Percentiles rank a stretch among this genome's conserved stretches.
These are phyloP conservation scores for Atethmia centrago DNA, from an alignment of 2,888 invertebrate genomes.

Conservation along the genomic window DNA sequence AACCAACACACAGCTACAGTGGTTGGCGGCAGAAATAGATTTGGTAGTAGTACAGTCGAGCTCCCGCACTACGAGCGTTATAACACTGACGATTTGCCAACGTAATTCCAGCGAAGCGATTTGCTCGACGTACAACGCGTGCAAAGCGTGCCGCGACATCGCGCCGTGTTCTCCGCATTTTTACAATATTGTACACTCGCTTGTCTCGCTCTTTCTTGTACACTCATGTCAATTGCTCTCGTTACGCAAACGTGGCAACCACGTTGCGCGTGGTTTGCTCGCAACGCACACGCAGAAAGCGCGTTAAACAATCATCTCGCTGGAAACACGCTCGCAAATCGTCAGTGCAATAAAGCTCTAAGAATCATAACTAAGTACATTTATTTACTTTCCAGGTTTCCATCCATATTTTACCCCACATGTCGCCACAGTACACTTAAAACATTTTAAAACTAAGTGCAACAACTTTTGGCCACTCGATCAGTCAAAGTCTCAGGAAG, in stretches of 20 bases:
- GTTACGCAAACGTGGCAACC: background rate
- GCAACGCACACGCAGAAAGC: background rate
- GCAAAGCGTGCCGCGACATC: background rate
- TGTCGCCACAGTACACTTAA: slow-evolving; percentile 12
- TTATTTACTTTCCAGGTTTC: background rate
- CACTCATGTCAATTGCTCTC: background rate
- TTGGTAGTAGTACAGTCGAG: background rate
- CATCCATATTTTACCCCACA: background rate
- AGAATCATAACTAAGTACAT: background rate
- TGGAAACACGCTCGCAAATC: background rate
- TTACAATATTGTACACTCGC: background rate
- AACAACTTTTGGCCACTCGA: slow-evolving; percentile 52
- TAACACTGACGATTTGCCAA: background rate
- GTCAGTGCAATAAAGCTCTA: background rate
- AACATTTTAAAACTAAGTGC: slow-evolving; percentile 52
- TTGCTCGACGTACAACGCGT: background rate
- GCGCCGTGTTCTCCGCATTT: background rate
- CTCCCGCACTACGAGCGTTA: background rate
- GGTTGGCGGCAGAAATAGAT: background rate
- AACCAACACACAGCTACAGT: background rate
- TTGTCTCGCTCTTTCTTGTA: background rate
- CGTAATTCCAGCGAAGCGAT: background rate
- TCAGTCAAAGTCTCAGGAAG: slow-evolving; percentile 52
- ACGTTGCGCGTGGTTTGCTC: background rate
- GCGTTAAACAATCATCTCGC: background rate